Conservation (phyloP, 2,888 invertebrate genomes). For the Lysandra coridon region DNA sequence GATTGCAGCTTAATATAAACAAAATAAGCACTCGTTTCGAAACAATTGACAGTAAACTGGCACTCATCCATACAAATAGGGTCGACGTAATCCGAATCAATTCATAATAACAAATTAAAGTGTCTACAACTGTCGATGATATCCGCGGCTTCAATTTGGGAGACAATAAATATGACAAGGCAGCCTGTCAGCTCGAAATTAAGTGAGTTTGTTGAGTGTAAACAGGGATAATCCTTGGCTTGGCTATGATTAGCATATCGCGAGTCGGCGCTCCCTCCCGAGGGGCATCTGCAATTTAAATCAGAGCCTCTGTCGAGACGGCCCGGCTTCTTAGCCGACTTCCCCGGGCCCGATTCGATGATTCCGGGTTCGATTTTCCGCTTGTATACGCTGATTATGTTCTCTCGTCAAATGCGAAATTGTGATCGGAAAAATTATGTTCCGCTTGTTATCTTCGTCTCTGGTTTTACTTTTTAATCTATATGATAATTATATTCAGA, state of each 20-base stretch:
- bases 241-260: constrained; percentile 80
- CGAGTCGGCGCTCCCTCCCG: constrained; percentile 74
- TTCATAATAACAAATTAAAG: constrained; percentile 27
- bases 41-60: neutral
- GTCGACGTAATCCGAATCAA: constrained; percentile 10
- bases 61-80: neutral
- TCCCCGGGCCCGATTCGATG: constrained; percentile 77
- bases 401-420: constrained; percentile 57
- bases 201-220: constrained; percentile 81
- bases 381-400: constrained; percentile 76
- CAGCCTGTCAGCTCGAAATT: constrained; percentile 74
- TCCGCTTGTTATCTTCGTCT: neutral
- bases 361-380: constrained; percentile 78
- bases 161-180: constrained; percentile 63
- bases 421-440: constrained; percentile 20
- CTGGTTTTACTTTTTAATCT: neutral
- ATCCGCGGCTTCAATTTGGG: constrained; percentile 31
- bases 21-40: neutral
- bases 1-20: neutral
- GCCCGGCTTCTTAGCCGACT: constrained; percentile 72
- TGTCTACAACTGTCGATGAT: constrained; percentile 10
- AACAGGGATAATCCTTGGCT: constrained; percentile 80
- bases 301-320: constrained; percentile 75
- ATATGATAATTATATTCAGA: constrained; percentile 19
- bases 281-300: constrained; percentile 79